phyloP scores from a whole-genome alignment of 2,113 vertebrate genomes.

The Urocitellus parryii region DNA sequence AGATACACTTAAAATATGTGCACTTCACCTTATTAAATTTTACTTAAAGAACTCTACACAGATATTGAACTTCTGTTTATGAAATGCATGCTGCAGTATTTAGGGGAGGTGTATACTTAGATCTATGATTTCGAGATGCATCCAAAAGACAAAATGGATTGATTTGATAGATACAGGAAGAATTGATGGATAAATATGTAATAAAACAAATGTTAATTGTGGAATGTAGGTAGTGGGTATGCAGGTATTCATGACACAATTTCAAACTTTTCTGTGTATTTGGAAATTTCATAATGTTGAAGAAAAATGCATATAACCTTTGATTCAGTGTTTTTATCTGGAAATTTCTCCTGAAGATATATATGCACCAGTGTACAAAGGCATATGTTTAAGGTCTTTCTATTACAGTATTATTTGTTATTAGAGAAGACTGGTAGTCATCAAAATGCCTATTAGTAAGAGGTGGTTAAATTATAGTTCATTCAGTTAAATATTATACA shows the following conservation, averaged over 20 bases:
- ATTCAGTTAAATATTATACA: conserved; percentile 9
- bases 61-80: conserved; percentile 9
- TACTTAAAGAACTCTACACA: background rate
- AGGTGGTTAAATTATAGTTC: conserved; percentile 23
- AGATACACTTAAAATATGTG: background rate
- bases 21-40: conserved; percentile 8
- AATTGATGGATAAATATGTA: background rate
- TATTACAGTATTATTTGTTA: conserved; percentile 38
- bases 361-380: background rate
- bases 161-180: background rate
- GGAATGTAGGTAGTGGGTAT: background rate
- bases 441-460: conserved; percentile 26
- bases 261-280: conserved; percentile 1
- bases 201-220: background rate
- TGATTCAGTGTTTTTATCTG: background rate
- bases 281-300: conserved; percentile 6
- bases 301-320: background rate
- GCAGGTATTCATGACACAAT: background rate
- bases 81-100: background rate
- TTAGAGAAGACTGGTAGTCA: conserved; percentile 43
- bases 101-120: background rate
- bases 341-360: background rate
- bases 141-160: background rate
- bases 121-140: conserved; percentile 43
- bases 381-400: background rate